Percentiles rank a stretch among this genome's conserved stretches.
phyloP scores from a whole-genome alignment of 2,113 vertebrate species.

The Hemibagrus wyckioides region DNA sequence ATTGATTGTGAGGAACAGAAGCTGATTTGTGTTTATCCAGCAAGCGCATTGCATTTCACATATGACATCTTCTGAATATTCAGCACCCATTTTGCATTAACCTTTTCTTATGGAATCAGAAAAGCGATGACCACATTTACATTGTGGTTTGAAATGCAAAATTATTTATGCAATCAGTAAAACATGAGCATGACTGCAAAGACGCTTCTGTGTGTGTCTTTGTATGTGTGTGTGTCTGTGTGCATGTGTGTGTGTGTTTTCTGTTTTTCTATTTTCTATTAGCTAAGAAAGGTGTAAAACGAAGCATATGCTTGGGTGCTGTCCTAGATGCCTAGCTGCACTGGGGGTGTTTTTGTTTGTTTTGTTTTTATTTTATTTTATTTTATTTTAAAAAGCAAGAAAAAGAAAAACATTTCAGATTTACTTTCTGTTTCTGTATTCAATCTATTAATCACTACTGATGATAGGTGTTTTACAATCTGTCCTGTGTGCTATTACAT shows the following conservation, averaged over 20 bases:
- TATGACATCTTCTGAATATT: constrained; percentile 68
- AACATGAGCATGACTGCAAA: constrained; percentile 39
- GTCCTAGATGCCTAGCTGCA: neutral
- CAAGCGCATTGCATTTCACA: constrained; percentile 51
- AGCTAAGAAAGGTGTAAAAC: neutral
- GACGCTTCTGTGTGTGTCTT: neutral
- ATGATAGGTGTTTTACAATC: neutral
- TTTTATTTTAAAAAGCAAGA: neutral
- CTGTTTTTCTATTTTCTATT: neutral
- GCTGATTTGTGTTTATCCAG: constrained; percentile 70
- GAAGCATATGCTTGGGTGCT: neutral
- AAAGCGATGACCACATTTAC: constrained; percentile 66
- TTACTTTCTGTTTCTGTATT: neutral
- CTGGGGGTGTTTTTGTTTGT: neutral
- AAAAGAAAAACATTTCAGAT: neutral
- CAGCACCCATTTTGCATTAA: constrained; percentile 58
- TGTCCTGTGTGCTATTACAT: neutral
- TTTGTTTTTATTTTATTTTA: neutral
- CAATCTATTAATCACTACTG: neutral
- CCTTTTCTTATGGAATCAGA: constrained; percentile 42
- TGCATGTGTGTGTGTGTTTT: neutral
- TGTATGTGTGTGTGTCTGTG: neutral
- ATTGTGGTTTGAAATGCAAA: constrained; percentile 54
- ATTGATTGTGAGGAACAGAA: constrained; percentile 62
- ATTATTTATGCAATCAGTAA: constrained; percentile 43